These are phyloP conservation scores for Pontoporia blainvillei DNA, from an alignment of 2,113 vertebrate species.

Conservation along the genomic window DNA sequence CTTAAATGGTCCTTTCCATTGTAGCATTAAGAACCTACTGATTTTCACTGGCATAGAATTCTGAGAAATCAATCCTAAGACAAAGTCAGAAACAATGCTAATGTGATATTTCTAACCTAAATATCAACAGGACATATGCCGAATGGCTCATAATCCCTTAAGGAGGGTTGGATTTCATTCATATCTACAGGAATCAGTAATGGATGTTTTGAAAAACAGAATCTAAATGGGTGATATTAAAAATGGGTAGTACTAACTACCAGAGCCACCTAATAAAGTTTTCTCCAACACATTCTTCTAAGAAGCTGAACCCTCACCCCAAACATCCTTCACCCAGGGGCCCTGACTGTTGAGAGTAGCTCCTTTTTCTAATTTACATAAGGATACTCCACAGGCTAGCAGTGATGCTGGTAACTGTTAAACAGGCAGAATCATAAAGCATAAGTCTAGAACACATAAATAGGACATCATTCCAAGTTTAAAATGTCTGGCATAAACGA, in stretches of 20 bases:
- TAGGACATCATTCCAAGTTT: not conserved
- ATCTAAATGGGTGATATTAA: not conserved
- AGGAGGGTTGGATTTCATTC: not conserved
- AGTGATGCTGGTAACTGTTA: not conserved
- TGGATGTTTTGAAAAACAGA: not conserved
- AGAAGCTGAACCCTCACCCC: not conserved
- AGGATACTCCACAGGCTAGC: not conserved
- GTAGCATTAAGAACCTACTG: not conserved
- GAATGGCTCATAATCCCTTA: not conserved
- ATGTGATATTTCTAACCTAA: not conserved
- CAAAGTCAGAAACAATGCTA: not conserved
- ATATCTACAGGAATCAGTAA: not conserved
- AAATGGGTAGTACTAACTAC: not conserved
- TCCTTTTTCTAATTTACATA: not conserved
- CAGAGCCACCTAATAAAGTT: not conserved
- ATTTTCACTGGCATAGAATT: not conserved
- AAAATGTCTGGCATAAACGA: not conserved
- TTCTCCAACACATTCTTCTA: not conserved
- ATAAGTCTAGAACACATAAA: not conserved
- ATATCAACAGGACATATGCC: not conserved
- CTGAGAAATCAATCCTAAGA: not conserved
- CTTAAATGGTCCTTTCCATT: not conserved
- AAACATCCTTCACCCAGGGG: accelerated
- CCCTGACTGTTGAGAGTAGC: not conserved
- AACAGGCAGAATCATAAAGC: not conserved